Conservation (phyloP, 2,888 invertebrate genomes). For the Onchidella celtica region DNA sequence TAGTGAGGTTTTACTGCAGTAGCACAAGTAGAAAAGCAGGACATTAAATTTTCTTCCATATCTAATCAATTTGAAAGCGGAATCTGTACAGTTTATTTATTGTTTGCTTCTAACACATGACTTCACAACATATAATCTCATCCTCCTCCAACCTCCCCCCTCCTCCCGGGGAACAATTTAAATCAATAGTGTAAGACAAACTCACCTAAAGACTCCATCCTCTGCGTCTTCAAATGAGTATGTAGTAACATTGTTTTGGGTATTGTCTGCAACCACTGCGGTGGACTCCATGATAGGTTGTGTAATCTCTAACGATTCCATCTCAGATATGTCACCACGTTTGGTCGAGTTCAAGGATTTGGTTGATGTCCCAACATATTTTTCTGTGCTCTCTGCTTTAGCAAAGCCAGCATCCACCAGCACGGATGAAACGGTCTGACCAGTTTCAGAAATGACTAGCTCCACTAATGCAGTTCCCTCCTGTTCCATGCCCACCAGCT, state of each 20-base stretch:
- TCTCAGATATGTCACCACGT: constrained; percentile 34
- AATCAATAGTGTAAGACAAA: too few species aligned
- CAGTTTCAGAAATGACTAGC: constrained; percentile 38
- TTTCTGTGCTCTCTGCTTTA: not conserved
- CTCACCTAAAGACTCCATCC: constrained; percentile 30
- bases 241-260: not conserved
- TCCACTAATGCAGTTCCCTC: constrained; percentile 50
- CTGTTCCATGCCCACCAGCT: constrained; percentile 47
- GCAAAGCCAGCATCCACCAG: constrained; percentile 19
- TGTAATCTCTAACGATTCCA: constrained; percentile 46
- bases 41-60: too few species aligned
- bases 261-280: constrained; percentile 11
- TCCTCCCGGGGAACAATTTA: too few species aligned
- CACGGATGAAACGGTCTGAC: constrained; percentile 13
- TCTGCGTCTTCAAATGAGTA: constrained; percentile 10
- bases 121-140: too few species aligned
- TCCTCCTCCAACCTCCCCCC: too few species aligned
- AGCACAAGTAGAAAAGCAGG: too few species aligned
- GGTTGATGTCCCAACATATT: not conserved
- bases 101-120: too few species aligned
- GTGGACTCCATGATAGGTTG: constrained; percentile 54
- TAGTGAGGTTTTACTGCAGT: too few species aligned
- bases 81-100: too few species aligned
- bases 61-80: too few species aligned
- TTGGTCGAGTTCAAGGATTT: not conserved